Evolutionary conservation across 2,797 vertebrate genomes (phyloP).

Genomic region (Artibeus lituratus): DNA sequence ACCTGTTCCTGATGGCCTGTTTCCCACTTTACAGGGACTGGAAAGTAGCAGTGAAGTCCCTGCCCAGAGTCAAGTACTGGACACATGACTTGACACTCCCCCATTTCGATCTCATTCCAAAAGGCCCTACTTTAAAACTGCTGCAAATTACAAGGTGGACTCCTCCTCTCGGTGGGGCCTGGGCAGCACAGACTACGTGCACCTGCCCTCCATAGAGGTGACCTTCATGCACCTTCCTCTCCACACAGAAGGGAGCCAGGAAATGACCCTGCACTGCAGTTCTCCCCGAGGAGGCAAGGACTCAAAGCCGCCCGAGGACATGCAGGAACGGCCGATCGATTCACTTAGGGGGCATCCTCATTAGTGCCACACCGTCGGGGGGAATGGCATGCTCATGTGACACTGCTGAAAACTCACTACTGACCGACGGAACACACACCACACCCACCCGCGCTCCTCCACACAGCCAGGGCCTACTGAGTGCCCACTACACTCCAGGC

Average conservation of each 20-base stretch:
- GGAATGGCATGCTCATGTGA: neutral
- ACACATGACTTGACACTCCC: neutral
- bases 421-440: neutral
- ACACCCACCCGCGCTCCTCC: neutral
- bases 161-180: neutral
- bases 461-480: neutral
- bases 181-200: accelerated
- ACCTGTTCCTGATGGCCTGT: neutral
- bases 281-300: neutral
- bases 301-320: too few species aligned
- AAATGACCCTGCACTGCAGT: neutral
- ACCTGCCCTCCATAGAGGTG: too few species aligned
- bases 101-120: neutral
- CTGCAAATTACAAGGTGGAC: neutral
- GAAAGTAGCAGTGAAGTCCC: neutral
- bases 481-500: neutral
- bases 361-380: neutral
- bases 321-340: neutral
- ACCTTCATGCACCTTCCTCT: neutral
- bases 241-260: neutral
- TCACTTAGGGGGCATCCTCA: neutral
- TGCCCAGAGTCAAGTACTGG: neutral
- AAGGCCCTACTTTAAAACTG: neutral
- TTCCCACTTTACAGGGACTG: neutral
- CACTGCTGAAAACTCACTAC: neutral